Evolutionary conservation across 2,113 vertebrate genomes (phyloP).

Genomic region (Amia ocellicauda): DNA sequence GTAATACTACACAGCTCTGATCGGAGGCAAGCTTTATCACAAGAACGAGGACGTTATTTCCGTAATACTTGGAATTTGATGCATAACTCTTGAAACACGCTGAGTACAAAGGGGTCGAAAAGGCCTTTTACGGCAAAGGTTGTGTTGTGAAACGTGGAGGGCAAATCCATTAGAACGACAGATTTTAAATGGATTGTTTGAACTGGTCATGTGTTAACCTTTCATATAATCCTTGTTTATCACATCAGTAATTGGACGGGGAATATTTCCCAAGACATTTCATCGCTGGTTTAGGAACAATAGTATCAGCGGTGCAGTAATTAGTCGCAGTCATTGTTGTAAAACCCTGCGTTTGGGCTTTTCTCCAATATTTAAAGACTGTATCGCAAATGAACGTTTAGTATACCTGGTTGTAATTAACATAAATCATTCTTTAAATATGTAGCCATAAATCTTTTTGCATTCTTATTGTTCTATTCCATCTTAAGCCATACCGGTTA

Average conservation of each 20-base stretch:
- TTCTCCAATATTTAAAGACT: slow-evolving; percentile 25
- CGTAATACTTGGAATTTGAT: too few relatives aligned
- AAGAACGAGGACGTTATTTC: too few relatives aligned
- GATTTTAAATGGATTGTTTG: slow-evolving; percentile 36
- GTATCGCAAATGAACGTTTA: slow-evolving; percentile 25
- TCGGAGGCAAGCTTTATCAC: too few relatives aligned
- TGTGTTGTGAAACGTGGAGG: too few relatives aligned
- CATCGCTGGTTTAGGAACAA: slow-evolving; percentile 47
- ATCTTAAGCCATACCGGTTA: neutral
- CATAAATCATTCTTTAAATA: slow-evolving; percentile 37
- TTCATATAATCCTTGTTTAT: slow-evolving; percentile 55
- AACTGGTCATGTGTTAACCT: slow-evolving; percentile 39
- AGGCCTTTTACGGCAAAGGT: too few relatives aligned
- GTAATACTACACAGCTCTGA: too few relatives aligned
- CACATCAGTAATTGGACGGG: slow-evolving; percentile 48
- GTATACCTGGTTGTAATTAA: slow-evolving; percentile 25
- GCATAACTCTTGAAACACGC: too few relatives aligned
- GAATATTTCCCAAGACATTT: slow-evolving; percentile 49
- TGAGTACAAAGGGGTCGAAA: too few relatives aligned
- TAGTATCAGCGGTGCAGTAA: slow-evolving; percentile 39
- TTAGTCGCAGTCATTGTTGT: slow-evolving; percentile 50
- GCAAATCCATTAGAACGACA: slow-evolving; percentile 25
- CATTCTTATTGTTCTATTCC: neutral
- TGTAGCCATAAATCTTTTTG: slow-evolving; percentile 12
- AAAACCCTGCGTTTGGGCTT: slow-evolving; percentile 34